Conservation (phyloP, 2,888 invertebrate species). For the Cryptops parisi region DNA sequence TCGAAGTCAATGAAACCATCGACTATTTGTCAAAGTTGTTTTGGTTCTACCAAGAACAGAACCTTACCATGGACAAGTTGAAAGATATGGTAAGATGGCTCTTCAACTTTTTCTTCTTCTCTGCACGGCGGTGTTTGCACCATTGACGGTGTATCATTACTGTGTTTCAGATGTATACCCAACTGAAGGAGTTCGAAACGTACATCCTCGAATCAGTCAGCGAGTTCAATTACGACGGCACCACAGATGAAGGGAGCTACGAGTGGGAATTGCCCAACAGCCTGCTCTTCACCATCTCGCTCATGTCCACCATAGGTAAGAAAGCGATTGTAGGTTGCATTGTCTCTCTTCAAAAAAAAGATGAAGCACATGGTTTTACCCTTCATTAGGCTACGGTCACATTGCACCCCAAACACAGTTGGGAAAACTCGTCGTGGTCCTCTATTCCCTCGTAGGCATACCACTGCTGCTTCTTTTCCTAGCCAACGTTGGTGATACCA, state of each 20-base stretch:
- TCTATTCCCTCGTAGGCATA: slow-evolving; percentile 22
- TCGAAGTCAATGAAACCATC: slow-evolving; percentile 23
- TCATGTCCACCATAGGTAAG: slow-evolving; percentile 26
- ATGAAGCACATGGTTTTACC: neutral
- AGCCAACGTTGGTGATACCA: slow-evolving; percentile 23
- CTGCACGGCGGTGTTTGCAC: neutral
- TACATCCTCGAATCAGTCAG: slow-evolving; percentile 21
- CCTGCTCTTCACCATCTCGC: slow-evolving; percentile 25
- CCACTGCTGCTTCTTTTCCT: slow-evolving; percentile 23
- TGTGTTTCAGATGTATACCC: slow-evolving; percentile 17
- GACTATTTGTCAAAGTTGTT: slow-evolving; percentile 22
- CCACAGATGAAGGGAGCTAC: slow-evolving; percentile 21
- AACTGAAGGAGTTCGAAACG: slow-evolving; percentile 21
- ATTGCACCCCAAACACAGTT: slow-evolving; percentile 24
- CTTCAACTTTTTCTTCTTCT: neutral
- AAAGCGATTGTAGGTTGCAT: neutral
- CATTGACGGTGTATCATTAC: too few species aligned
- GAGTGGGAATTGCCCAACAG: slow-evolving; percentile 25
- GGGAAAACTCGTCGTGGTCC: slow-evolving; percentile 22
- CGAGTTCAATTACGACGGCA: slow-evolving; percentile 23
- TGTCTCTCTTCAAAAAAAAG: too few species aligned
- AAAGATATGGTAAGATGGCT: slow-evolving; percentile 16
- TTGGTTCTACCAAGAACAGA: slow-evolving; percentile 22
- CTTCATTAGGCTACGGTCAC: slow-evolving; percentile 25
- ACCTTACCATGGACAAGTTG: slow-evolving; percentile 19